Evolutionary conservation across 2,888 invertebrate species (phyloP), one percentile per base, ranked within the genome.

Genomic region (Invenusta paracnida): DNA sequence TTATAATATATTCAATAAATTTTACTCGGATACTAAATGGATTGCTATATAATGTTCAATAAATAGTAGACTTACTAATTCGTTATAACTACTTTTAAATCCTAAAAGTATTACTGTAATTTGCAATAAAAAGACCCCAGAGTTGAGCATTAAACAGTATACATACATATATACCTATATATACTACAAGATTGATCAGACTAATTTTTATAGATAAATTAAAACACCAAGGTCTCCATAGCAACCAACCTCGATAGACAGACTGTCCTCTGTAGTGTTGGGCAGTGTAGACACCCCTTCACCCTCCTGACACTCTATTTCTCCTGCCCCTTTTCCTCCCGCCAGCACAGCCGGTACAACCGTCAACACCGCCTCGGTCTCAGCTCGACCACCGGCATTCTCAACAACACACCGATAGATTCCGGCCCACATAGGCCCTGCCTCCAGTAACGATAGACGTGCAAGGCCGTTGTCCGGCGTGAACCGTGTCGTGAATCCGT

Each of bases 331-430:
- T 13, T 5, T 23, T 23, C 23, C 23, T 23, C 23, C 73, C 27
- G 17, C 73, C 73, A 73, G 2, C 73, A 23, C 27, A n/a, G n/a
- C n/a, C n/a, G n/a, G n/a, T n/a, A n/a, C n/a, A n/a, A n/a, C n/a
- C n/a, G n/a, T n/a, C 2, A 73, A 25, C 27, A 23, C 11, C 5
- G 73, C 73, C 5, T 25, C 2, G 11, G 73, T 73, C 25, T 73
- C 73, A 5, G 23, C 73, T n/a, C 73, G 73, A 2, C 73, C 73
- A 13, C 73, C 73, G 5, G 23, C 73, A 73, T 73, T 73, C 23
- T 73, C 73, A 73, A 23, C 73, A 73, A 73, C 73, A 73, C 73
- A 73, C 11, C 73, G 73, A 73, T 73, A 73, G 2, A 73, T 23
- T 23, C 73, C 73, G 2, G 73, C 11, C 73, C 73, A 73, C 5